Conservation (phyloP, 2,888 invertebrate genomes). For the Drosophila ezoana region DNA sequence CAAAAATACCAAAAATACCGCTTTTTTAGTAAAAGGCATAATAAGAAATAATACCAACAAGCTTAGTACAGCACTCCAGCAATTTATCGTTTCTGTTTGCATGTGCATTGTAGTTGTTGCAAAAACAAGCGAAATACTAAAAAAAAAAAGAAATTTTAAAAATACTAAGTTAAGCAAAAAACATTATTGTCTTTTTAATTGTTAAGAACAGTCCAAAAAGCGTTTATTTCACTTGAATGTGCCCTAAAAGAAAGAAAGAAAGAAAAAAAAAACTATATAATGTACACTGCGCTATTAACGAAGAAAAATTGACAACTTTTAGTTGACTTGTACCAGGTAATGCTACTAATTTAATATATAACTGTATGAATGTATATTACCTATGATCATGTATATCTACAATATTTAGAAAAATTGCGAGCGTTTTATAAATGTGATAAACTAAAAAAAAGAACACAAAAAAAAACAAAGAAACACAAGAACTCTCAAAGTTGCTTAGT, state of each 20-base stretch:
- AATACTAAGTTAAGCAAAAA: constrained; percentile 2
- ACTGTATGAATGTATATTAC: constrained; percentile 37
- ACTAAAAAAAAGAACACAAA: constrained; percentile 21
- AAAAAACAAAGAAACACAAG: constrained; percentile 49
- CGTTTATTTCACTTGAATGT: constrained; percentile 59
- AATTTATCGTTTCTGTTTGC: constrained; percentile 47
- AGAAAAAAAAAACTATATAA: constrained; percentile 2
- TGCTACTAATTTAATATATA: constrained; percentile 28
- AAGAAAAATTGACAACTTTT: constrained; percentile 40
- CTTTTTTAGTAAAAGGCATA: background rate
- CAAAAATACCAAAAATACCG: constrained; percentile 4
- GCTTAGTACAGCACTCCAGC: constrained; percentile 34
- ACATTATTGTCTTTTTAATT: constrained; percentile 28
- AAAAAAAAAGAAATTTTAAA: constrained; percentile 10
- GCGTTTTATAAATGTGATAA: constrained; percentile 72
- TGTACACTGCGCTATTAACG: no score
- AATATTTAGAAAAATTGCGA: constrained; percentile 63
- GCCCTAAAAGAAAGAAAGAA: constrained; percentile 40
- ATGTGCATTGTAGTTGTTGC: constrained; percentile 63
- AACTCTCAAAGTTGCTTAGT: constrained; percentile 19
- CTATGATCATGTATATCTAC: constrained; percentile 55
- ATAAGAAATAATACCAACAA: background rate
- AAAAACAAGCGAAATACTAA: constrained; percentile 13
- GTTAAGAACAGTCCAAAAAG: constrained; percentile 37
- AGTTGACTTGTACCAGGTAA: constrained; percentile 58